A percentile compares a stretch with the other conserved stretches of the same genome.
These are phyloP conservation scores for Argyra leucocephala DNA, from an alignment of 2,888 invertebrate genomes.

Conservation along the genomic window DNA sequence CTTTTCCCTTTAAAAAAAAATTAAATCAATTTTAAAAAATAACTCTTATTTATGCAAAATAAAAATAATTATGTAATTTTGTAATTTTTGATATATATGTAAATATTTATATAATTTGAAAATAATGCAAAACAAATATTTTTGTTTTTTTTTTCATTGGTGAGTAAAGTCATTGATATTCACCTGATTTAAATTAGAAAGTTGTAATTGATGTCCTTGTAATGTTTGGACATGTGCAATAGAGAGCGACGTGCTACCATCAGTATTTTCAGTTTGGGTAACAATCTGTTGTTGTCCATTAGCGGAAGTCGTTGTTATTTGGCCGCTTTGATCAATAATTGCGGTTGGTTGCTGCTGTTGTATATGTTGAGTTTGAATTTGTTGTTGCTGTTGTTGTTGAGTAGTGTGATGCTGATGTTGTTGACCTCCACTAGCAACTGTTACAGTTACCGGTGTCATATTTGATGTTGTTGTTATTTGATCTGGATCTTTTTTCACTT, in stretches of 20 bases:
- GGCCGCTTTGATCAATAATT: slow-evolving; percentile 40
- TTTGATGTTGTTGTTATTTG: slow-evolving; percentile 27
- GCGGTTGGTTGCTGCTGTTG: slow-evolving; percentile 37
- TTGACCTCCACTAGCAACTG: slow-evolving; percentile 23
- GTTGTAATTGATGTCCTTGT: slow-evolving; percentile 42
- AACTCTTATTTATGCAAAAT: background rate
- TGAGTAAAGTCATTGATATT: slow-evolving; percentile 42
- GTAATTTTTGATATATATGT: background rate
- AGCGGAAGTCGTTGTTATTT: slow-evolving; percentile 35
- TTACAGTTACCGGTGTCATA: slow-evolving; percentile 26
- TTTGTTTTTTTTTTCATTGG: slow-evolving; percentile 20
- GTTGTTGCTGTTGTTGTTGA: slow-evolving; percentile 31
- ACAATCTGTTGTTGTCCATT: slow-evolving; percentile 36
- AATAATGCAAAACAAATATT: background rate
- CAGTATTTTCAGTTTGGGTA: slow-evolving; percentile 42
- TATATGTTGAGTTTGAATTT: slow-evolving; percentile 30
- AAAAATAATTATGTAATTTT: background rate
- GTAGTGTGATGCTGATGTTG: slow-evolving; percentile 25
- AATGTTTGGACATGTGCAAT: slow-evolving; percentile 44
- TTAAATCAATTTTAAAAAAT: background rate
- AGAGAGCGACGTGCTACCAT: slow-evolving; percentile 41
- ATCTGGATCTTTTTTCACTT: slow-evolving; percentile 44
- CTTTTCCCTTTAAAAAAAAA: background rate
- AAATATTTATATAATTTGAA: background rate
- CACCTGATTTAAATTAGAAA: slow-evolving; percentile 45